Conservation (phyloP, 2,888 invertebrate genomes). For the Drosophila melanocephala region DNA sequence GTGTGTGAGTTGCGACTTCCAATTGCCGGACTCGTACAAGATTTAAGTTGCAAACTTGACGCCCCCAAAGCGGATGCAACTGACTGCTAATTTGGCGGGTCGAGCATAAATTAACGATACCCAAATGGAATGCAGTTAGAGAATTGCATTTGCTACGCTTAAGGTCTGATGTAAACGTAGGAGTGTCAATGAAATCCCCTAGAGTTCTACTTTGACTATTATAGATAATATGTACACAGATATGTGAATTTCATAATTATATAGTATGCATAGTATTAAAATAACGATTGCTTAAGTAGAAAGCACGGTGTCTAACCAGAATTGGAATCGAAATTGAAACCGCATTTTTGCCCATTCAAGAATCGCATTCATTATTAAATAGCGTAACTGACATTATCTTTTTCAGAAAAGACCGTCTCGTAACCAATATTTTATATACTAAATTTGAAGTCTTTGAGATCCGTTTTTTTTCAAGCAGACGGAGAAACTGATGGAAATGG, state of each 20-base stretch:
- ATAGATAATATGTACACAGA: not conserved
- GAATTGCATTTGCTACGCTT: not conserved
- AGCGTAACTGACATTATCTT: rapidly evolving
- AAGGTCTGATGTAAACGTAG: not conserved
- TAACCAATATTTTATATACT: not conserved
- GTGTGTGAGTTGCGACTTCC: constrained; percentile 45
- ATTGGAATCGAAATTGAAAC: not conserved
- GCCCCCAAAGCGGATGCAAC: constrained; percentile 63
- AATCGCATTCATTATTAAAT: not conserved
- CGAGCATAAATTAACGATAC: constrained; percentile 54
- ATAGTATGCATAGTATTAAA: not conserved
- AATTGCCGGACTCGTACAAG: constrained; percentile 67
- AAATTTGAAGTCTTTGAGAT: not conserved
- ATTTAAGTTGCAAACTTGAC: constrained; percentile 51
- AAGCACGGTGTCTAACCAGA: too few species aligned
- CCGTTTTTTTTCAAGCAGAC: too few species aligned
- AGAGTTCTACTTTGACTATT: not conserved
- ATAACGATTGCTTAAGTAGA: not conserved
- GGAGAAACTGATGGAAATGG: too few species aligned
- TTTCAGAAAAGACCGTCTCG: rapidly evolving
- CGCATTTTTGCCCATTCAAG: not conserved
- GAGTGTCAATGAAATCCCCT: not conserved
- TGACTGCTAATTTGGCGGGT: constrained; percentile 72
- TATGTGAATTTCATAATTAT: not conserved
- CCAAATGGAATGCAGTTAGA: constrained; percentile 5